These are phyloP conservation scores for Saccostrea cuccullata DNA, from an alignment of 1,140 invertebrate genomes.

Conservation along the genomic window DNA sequence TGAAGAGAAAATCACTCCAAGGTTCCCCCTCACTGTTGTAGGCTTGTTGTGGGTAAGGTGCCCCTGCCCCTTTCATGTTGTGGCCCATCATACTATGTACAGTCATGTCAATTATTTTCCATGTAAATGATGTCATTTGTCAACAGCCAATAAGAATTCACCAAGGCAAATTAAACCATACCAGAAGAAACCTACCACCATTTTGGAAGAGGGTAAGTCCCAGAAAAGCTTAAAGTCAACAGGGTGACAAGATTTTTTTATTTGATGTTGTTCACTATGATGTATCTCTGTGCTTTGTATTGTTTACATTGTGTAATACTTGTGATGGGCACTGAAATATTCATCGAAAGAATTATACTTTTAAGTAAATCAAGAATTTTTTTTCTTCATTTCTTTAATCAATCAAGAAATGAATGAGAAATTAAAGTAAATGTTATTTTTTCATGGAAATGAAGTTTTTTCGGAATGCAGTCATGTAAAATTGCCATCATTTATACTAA, in stretches of 20 bases:
- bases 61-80: background rate
- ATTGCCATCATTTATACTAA: conserved; percentile 15
- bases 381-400: too few relatives aligned
- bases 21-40: background rate
- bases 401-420: too few relatives aligned
- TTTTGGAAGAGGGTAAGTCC: conserved; percentile 73
- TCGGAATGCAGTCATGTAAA: too few relatives aligned
- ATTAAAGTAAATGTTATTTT: too few relatives aligned
- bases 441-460: too few relatives aligned
- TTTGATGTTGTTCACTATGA: conserved; percentile 14
- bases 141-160: conserved; percentile 53
- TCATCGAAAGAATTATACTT: too few relatives aligned
- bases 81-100: background rate
- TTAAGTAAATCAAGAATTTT: too few relatives aligned
- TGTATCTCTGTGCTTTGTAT: background rate
- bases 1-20: background rate
- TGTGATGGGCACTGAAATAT: background rate
- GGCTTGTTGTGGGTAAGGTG: conserved; percentile 20
- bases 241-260: conserved; percentile 14
- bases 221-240: conserved; percentile 40
- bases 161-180: conserved; percentile 67
- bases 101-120: conserved; percentile 23
- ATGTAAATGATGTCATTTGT: conserved; percentile 42
- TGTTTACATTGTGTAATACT: background rate
- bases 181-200: conserved; percentile 70